Conservation (phyloP, 2,113 vertebrate genomes). For the Dendropsophus ebraccatus region DNA sequence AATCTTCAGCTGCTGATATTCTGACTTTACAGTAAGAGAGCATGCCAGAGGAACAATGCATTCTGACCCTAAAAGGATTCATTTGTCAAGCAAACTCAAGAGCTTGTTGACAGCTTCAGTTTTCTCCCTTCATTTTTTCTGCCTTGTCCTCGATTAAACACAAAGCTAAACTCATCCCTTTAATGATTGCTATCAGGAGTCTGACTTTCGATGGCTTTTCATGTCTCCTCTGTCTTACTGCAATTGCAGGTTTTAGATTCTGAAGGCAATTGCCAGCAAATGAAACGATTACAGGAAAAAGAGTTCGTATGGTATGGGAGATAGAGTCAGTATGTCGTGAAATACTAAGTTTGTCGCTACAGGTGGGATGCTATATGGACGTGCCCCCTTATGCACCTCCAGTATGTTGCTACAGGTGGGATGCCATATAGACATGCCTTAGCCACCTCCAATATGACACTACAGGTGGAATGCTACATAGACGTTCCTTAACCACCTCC, state of each 20-base stretch:
- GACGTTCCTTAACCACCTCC: background rate
- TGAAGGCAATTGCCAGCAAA: background rate
- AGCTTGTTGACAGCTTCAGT: conserved; percentile 2
- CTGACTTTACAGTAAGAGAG: background rate
- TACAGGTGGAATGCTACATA: background rate
- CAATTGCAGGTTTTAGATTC: background rate
- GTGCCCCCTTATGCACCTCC: no score
- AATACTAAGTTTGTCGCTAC: background rate
- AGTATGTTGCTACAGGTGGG: no score
- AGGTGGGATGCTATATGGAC: no score
- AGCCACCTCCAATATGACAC: no score
- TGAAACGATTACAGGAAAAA: background rate
- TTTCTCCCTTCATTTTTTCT: conserved; percentile 9
- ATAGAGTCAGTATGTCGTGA: background rate
- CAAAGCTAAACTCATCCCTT: conserved; percentile 21
- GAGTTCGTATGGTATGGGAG: no score
- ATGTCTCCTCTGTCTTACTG: background rate
- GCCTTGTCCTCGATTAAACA: conserved; percentile 7
- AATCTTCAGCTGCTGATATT: background rate
- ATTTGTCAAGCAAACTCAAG: conserved; percentile 28
- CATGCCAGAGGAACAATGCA: background rate
- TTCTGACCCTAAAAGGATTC: conserved; percentile 24
- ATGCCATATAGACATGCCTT: no score
- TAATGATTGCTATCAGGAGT: background rate
- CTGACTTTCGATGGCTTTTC: conserved; percentile 13